Evolutionary conservation across 2,888 invertebrate species (phyloP).

Genomic region (Limnephilus rhombicus): DNA sequence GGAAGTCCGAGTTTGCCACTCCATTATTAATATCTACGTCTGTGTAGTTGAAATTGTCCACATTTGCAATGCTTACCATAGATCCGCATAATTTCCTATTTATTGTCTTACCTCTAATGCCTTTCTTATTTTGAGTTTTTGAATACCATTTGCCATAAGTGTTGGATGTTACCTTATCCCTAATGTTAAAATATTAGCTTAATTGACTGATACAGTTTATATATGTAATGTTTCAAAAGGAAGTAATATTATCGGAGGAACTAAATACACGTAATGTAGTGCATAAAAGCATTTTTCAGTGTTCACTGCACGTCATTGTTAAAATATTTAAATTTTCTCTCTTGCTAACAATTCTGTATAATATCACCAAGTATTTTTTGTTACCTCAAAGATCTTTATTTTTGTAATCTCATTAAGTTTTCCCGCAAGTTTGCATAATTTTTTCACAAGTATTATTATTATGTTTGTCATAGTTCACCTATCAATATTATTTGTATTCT

Average conservation of each 20-base stretch:
- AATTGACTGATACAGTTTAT: slow-evolving; percentile 40
- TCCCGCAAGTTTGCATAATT: background rate
- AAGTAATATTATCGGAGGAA: slow-evolving; percentile 4
- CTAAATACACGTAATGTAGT: background rate
- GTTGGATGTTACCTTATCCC: slow-evolving; percentile 44
- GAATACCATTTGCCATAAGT: slow-evolving; percentile 45
- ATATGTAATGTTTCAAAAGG: slow-evolving; percentile 30
- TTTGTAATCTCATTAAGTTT: background rate
- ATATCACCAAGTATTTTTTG: background rate
- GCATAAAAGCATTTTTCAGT: background rate
- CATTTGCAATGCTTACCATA: background rate
- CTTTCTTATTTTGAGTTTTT: slow-evolving; percentile 39
- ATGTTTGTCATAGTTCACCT: background rate
- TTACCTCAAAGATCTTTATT: background rate
- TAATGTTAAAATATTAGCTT: slow-evolving; percentile 41
- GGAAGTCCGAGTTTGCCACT: background rate
- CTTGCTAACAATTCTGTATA: background rate
- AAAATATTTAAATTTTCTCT: background rate
- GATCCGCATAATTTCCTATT: background rate
- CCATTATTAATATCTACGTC: background rate
- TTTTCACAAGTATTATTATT: background rate
- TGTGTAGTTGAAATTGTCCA: too few species aligned
- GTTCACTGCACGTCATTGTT: background rate
- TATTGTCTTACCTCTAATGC: background rate
- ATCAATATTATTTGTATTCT: slow-evolving; percentile 1